Evolutionary conservation across 2,888 invertebrate species (phyloP).

Genomic region (Heliconius charithonia): DNA sequence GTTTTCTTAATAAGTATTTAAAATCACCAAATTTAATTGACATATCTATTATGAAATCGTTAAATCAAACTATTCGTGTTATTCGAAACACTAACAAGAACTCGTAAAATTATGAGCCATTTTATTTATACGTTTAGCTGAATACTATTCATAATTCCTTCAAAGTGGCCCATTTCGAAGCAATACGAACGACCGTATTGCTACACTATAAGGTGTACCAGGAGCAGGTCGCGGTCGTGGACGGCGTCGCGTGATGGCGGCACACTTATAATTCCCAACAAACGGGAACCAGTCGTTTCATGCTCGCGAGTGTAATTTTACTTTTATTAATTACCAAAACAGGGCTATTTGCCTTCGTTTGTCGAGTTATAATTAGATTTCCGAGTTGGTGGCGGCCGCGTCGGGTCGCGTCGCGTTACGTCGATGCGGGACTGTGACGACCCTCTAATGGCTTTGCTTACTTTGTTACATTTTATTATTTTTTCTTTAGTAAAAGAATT

Average conservation of each 20-base stretch:
- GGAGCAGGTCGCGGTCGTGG: not conserved
- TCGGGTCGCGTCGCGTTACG: not conserved
- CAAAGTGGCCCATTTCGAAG: not conserved
- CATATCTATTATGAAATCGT: slow-evolving; percentile 21
- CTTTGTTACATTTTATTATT: slow-evolving; percentile 35
- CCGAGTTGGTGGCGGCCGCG: slow-evolving; percentile 48
- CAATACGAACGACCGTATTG: no score
- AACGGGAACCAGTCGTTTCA: slow-evolving; percentile 44
- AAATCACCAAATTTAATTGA: not conserved
- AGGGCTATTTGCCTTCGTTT: slow-evolving; percentile 50
- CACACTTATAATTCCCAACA: slow-evolving; percentile 44
- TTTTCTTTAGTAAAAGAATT: slow-evolving; percentile 25
- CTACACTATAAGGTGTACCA: slow-evolving; percentile 1
- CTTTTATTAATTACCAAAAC: slow-evolving; percentile 54
- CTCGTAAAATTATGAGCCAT: slow-evolving; percentile 19
- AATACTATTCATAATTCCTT: slow-evolving; percentile 20
- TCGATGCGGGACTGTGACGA: slow-evolving; percentile 35
- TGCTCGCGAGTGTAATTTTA: slow-evolving; percentile 47
- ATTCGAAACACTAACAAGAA: slow-evolving; percentile 24
- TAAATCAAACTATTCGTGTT: slow-evolving; percentile 20
- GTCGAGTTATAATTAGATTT: slow-evolving; percentile 54
- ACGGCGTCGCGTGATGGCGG: slow-evolving; percentile 46
- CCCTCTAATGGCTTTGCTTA: slow-evolving; percentile 46
- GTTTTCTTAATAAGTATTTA: no score
- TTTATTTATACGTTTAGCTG: slow-evolving; percentile 19